These are phyloP conservation scores for Monodelphis domestica DNA, from an alignment of 2,797 vertebrate species.

Conservation along the genomic window DNA sequence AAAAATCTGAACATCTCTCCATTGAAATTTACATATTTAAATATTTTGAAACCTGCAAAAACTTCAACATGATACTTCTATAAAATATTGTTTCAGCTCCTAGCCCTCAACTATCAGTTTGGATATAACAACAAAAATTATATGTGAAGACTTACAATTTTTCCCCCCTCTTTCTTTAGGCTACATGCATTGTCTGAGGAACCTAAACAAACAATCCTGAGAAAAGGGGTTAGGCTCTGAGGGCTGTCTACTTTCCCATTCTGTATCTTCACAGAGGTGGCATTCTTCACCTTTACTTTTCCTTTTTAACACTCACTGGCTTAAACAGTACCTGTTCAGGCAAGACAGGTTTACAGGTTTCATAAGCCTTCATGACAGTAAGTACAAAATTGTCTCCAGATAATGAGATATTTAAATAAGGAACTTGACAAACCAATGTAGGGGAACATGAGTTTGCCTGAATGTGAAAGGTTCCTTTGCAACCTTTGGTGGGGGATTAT, in stretches of 20 bases:
- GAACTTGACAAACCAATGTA: constrained; percentile 75
- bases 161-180: constrained; percentile 76
- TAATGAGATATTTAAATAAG: constrained; percentile 74
- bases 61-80: constrained; percentile 90
- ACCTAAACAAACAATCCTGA: constrained; percentile 72
- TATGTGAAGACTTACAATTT: constrained; percentile 81
- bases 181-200: constrained; percentile 73
- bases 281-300: constrained; percentile 72
- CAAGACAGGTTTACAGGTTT: constrained; percentile 72
- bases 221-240: constrained; percentile 65
- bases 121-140: constrained; percentile 87
- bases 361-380: constrained; percentile 69
- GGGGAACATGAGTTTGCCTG: constrained; percentile 75
- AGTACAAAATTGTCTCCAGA: constrained; percentile 73
- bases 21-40: constrained; percentile 91
- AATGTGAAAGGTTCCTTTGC: constrained; percentile 67
- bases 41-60: constrained; percentile 91
- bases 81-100: constrained; percentile 90
- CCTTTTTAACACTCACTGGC: constrained; percentile 73
- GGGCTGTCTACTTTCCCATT: constrained; percentile 73
- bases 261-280: constrained; percentile 69
- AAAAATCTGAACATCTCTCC: constrained; percentile 89
- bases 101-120: constrained; percentile 89
- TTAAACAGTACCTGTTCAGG: constrained; percentile 78
- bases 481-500: constrained; percentile 64